Percentiles rank a stretch among this genome's conserved stretches.
These are phyloP conservation scores for Zoanthus sociatus DNA, from an alignment of 92 coral and sea anemone species.

Conservation along the genomic window DNA sequence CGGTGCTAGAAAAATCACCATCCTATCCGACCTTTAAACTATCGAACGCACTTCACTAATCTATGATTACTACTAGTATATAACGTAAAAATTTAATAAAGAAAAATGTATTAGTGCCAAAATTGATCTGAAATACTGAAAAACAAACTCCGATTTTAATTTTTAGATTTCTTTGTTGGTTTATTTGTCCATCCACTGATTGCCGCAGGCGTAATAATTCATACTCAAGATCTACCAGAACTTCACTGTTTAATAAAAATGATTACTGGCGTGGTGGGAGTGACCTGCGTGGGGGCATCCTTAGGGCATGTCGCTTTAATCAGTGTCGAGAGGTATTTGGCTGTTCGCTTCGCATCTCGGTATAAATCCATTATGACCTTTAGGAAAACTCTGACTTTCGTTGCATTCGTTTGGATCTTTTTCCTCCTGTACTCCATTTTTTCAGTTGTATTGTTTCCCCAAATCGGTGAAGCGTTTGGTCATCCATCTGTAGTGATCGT, in stretches of 20 bases:
- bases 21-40: too few species aligned
- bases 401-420: not conserved
- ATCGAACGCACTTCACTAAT: too few species aligned
- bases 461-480: not conserved
- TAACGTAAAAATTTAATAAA: too few species aligned
- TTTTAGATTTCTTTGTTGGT: not conserved
- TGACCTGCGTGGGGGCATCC: not conserved
- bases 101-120: too few species aligned
- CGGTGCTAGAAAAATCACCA: too few species aligned
- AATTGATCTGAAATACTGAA: too few species aligned
- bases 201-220: not conserved
- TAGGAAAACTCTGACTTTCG: not conserved
- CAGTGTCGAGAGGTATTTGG: constrained; percentile 3
- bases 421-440: not conserved
- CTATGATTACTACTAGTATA: too few species aligned
- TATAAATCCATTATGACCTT: not conserved
- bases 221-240: not conserved
- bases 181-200: not conserved
- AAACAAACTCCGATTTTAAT: not conserved
- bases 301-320: not conserved
- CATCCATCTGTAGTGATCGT: not conserved
- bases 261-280: not conserved
- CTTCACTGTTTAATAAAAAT: not conserved
- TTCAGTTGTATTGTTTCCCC: not conserved
- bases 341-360: not conserved